Conservation (phyloP, 2,888 invertebrate genomes). For the Nipponacmea schrenckii region DNA sequence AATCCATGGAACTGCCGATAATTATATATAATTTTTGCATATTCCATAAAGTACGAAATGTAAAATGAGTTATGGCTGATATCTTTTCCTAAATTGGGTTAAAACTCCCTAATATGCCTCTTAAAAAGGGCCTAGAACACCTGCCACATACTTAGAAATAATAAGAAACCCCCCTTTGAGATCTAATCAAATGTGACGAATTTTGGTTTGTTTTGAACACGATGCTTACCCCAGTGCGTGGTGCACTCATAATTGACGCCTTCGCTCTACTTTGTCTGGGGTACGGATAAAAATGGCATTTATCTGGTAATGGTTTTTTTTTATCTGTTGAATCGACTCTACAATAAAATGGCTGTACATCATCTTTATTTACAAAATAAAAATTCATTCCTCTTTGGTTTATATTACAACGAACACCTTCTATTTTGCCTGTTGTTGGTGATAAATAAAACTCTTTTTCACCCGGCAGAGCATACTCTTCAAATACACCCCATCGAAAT, state of each 20-base stretch:
- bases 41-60: too few species aligned
- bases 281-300: constrained; percentile 50
- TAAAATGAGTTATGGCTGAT: too few species aligned
- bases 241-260: constrained; percentile 51
- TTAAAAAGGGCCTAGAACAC: too few species aligned
- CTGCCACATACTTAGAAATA: too few species aligned
- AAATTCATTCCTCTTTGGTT: constrained; percentile 34
- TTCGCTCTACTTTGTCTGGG: constrained; percentile 32
- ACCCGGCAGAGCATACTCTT: constrained; percentile 48
- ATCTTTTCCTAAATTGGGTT: too few species aligned
- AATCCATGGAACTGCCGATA: too few species aligned
- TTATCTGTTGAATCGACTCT: neutral
- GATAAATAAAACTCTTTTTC: constrained; percentile 53
- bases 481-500: constrained; percentile 56
- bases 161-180: too few species aligned
- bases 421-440: constrained; percentile 36
- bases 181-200: too few species aligned
- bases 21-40: too few species aligned
- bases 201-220: too few species aligned
- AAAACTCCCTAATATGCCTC: too few species aligned
- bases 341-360: neutral
- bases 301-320: constrained; percentile 38
- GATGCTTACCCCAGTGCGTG: constrained; percentile 25
- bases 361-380: constrained; percentile 5
- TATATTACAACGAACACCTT: constrained; percentile 43